Evolutionary conservation across 1,140 invertebrate species (phyloP), one percentile per base, ranked within the genome.

Genomic region (Lordiphosa collinella): DNA sequence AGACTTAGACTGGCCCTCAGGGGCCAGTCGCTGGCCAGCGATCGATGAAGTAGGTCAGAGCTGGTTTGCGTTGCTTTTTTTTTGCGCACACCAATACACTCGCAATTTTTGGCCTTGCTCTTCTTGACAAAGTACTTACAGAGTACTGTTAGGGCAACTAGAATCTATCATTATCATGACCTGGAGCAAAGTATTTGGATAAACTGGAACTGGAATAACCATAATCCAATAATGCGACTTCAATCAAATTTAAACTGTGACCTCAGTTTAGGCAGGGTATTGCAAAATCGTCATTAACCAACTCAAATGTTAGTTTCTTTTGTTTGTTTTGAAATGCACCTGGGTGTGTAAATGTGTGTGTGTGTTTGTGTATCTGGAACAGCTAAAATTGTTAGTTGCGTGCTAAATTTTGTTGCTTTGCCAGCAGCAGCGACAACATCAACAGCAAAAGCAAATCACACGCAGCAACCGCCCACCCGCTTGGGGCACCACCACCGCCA

Each of bases 371-470:
- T 72, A 84, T 84, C 54, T 82, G 76, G 76, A 82, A 75, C 76
- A 78, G 78, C 78, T 78, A 76, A 84, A 82, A 84, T 78, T 84
- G 72, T 84, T 84, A 84, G 78, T 84, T 84, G 78, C 78, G 78
- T 84, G 78, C 78, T 78, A 73, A 72, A 78, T 84, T 69, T 38
- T 60, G 60, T 55, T 60, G 52, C 58, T 64, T 56, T 69, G 32
- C 41, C 71, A 36, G 50, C 46, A 53, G 41, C 60, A 44, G 36
- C 32, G 38, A 56, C 11, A 43, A 11, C 51, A 43, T n/a, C 40
- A 70, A 11, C 53, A 37, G 22, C 60, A 64, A 55, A 31, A 51
- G 37, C 48, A 50, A 47, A 34, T 52, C 36, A 11, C 50, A 76
- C 51, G 49, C 70, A 63, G 49, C 58, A 55, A 61, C 63, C 43